These are phyloP conservation scores for Mixornis gularis DNA, from an alignment of 2,113 vertebrate species.

Conservation along the genomic window DNA sequence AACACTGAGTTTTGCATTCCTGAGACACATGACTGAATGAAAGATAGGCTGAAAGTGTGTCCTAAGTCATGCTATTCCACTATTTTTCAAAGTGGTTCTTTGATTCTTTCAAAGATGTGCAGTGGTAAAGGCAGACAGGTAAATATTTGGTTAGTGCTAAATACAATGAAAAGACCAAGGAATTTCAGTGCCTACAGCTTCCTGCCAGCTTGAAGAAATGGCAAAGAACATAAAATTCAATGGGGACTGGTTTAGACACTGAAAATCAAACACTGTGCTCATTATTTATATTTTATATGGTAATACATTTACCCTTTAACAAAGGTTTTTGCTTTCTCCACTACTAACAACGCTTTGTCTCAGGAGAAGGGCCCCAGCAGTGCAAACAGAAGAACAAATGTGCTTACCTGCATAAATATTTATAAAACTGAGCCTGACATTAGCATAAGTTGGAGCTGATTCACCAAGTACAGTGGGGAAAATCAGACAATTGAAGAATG, in stretches of 20 bases:
- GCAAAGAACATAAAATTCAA: neutral
- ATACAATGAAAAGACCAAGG: neutral
- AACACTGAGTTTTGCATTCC: neutral
- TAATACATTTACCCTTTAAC: neutral
- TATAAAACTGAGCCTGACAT: neutral
- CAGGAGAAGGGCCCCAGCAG: neutral
- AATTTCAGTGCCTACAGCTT: neutral
- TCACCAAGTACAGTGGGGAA: neutral
- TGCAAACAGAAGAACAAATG: neutral
- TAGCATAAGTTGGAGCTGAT: neutral
- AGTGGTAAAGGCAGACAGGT: neutral
- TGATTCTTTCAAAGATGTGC: neutral
- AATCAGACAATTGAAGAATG: neutral
- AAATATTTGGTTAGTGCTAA: conserved; percentile 16
- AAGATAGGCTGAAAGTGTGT: neutral
- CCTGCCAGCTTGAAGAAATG: neutral
- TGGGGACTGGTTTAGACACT: neutral
- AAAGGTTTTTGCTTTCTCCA: neutral
- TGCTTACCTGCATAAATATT: conserved; percentile 4
- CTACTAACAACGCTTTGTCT: neutral
- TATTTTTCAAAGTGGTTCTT: neutral
- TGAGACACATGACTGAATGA: neutral
- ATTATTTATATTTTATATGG: neutral
- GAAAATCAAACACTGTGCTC: neutral
- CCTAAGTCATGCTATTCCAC: neutral